Conservation (phyloP, 2,113 vertebrate genomes). For the Papio anubis region DNA sequence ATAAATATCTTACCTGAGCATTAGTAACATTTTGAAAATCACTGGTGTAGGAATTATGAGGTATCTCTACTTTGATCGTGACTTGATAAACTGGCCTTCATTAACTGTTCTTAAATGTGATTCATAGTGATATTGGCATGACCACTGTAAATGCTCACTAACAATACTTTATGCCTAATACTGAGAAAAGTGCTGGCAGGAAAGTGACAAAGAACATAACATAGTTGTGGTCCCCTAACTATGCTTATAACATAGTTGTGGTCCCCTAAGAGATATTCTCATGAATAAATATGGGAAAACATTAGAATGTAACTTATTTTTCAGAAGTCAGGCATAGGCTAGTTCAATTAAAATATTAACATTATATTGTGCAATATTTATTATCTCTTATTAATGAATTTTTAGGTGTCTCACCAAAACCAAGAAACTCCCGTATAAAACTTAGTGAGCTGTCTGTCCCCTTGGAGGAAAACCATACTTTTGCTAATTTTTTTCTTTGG, state of each 20-base stretch:
- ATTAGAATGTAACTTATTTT: conserved; percentile 5
- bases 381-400: conserved; percentile 16
- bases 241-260: background rate
- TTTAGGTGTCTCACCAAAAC: conserved; percentile 18
- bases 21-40: background rate
- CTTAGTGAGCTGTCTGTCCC: background rate
- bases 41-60: background rate
- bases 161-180: background rate
- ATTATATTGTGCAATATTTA: background rate
- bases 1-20: background rate
- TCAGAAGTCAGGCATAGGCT: background rate
- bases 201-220: background rate
- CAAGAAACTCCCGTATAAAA: conserved; percentile 29
- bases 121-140: background rate
- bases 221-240: background rate
- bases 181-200: background rate
- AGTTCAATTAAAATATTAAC: background rate
- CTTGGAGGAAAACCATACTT: conserved; percentile 6
- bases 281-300: background rate
- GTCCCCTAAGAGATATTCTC: background rate
- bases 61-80: background rate
- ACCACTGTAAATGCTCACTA: background rate
- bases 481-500: conserved; percentile 28
- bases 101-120: background rate
- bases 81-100: background rate